Evolutionary conservation across 2,888 invertebrate genomes (phyloP).

Genomic region (Leucania comma): DNA sequence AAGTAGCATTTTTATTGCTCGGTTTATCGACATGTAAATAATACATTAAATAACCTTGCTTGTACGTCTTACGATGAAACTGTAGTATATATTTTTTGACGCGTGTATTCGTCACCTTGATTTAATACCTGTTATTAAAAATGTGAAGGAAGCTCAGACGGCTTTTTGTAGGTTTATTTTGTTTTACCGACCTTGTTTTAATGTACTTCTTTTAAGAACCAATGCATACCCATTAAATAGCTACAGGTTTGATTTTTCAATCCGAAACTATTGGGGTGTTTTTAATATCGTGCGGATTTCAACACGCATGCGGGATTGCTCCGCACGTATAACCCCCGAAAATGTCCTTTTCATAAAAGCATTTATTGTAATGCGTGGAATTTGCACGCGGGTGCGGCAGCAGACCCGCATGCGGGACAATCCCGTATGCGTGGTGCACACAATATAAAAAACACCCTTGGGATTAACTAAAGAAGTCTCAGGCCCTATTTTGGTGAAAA

Average conservation of each 20-base stretch:
- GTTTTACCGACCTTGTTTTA: not conserved
- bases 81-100: constrained; percentile 20
- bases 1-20: constrained; percentile 53
- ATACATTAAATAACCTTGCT: constrained; percentile 49
- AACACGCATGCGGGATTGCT: no score
- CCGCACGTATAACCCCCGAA: no score
- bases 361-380: no score
- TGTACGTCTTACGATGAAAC: constrained; percentile 28
- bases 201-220: not conserved
- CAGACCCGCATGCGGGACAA: no score
- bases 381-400: no score
- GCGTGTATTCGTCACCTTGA: constrained; percentile 31
- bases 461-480: no score
- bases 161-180: constrained; percentile 24
- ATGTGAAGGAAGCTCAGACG: not conserved
- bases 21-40: constrained; percentile 53
- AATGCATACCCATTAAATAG: not conserved
- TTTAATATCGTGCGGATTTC: no score
- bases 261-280: no score
- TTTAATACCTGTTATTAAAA: constrained; percentile 41
- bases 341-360: no score
- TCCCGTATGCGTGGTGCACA: no score
- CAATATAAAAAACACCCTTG: no score
- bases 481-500: no score
- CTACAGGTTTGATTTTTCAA: not conserved